These are phyloP conservation scores for Xiphophorus birchmanni DNA, from an alignment of 2,797 vertebrate species.

Conservation along the genomic window DNA sequence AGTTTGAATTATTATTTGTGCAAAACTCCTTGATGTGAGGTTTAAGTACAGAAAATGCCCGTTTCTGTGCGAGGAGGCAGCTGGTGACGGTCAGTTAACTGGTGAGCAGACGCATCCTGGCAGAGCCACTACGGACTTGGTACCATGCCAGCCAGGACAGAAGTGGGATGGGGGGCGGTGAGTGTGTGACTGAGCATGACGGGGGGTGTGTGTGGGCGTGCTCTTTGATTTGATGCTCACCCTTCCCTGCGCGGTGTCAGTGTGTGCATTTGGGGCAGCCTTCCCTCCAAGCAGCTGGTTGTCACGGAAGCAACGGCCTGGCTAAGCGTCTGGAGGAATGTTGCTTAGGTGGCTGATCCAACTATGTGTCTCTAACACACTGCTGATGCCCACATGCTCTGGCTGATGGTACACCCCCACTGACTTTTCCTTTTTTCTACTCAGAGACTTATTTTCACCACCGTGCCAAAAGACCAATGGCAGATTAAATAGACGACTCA, in stretches of 20 bases:
- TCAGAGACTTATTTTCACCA: not conserved
- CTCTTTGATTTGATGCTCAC: not conserved
- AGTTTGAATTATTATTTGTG: not conserved
- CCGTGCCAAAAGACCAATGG: not conserved
- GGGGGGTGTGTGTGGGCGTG: not conserved
- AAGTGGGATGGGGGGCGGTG: conserved; percentile 10
- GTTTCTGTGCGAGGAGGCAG: conserved; percentile 12
- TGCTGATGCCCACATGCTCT: not conserved
- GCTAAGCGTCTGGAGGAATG: conserved; percentile 59
- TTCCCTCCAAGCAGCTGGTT: conserved; percentile 55
- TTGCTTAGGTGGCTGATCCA: conserved; percentile 34
- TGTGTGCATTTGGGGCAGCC: conserved; percentile 21
- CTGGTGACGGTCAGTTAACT: conserved; percentile 57
- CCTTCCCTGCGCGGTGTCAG: conserved; percentile 2
- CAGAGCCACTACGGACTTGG: conserved; percentile 61
- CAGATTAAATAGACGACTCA: not conserved
- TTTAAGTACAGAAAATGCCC: conserved; percentile 7
- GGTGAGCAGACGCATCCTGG: conserved; percentile 66
- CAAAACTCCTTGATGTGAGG: not conserved
- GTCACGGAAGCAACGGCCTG: conserved; percentile 42
- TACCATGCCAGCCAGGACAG: conserved; percentile 47
- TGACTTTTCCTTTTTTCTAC: not conserved
- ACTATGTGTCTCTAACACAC: conserved; percentile 37
- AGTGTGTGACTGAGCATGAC: conserved; percentile 4
- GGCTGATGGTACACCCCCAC: conserved; percentile 19